A percentile compares a stretch with the other conserved stretches of the same genome.
phyloP scores from a whole-genome alignment of 2,888 invertebrate species.

The Holacanthella duospinosa region DNA sequence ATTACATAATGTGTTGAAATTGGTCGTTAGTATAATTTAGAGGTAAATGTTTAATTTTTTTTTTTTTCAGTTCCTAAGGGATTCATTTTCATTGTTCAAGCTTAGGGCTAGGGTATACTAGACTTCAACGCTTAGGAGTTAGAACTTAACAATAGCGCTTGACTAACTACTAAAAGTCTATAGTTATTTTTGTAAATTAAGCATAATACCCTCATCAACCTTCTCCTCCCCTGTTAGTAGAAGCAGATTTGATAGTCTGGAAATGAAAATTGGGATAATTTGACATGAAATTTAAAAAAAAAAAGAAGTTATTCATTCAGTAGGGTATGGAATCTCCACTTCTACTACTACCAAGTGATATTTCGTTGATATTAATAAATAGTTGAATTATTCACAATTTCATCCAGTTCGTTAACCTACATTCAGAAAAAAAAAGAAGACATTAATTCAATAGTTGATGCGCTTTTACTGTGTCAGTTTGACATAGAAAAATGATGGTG shows the following conservation, averaged over 20 bases:
- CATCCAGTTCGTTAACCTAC: conserved; percentile 1
- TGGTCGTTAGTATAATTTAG: conserved; percentile 3
- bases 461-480: background rate
- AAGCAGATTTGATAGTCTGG: too few relatives aligned
- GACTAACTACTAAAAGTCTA: background rate
- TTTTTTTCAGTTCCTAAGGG: background rate
- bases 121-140: too few relatives aligned
- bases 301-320: too few relatives aligned
- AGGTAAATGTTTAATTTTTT: too few relatives aligned
- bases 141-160: too few relatives aligned
- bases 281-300: too few relatives aligned
- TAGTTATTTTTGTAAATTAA: background rate
- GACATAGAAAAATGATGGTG: background rate
- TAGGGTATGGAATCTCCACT: background rate
- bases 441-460: conserved; percentile 1
- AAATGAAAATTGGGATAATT: too few relatives aligned
- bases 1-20: background rate
- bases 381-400: background rate
- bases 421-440: too few relatives aligned
- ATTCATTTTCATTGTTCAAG: too few relatives aligned
- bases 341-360: background rate
- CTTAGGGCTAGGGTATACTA: too few relatives aligned
- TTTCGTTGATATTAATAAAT: background rate
- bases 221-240: too few relatives aligned
- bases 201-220: too few relatives aligned